These are phyloP conservation scores for Proctacanthus coquilletti DNA, from an alignment of 1,140 invertebrate species.

Conservation along the genomic window DNA sequence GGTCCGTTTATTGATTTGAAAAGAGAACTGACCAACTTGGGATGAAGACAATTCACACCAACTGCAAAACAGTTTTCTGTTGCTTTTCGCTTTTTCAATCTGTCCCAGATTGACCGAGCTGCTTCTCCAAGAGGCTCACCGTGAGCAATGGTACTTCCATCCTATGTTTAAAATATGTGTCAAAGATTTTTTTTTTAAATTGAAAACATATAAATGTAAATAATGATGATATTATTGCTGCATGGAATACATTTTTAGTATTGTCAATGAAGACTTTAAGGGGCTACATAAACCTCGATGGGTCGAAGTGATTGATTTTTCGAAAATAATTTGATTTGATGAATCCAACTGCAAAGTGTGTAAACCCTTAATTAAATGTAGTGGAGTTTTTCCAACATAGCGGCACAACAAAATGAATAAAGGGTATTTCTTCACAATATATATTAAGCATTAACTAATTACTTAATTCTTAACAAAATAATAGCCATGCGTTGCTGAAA, in stretches of 20 bases:
- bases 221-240: not conserved
- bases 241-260: not conserved
- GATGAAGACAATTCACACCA: constrained; percentile 73
- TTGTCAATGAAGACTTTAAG: not conserved
- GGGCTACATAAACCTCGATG: not conserved
- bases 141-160: constrained; percentile 47
- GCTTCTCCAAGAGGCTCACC: constrained; percentile 54
- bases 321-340: not conserved
- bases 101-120: constrained; percentile 25
- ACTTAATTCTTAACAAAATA: too few relatives aligned
- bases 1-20: constrained; percentile 32
- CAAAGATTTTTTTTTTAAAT: not conserved
- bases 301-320: not conserved
- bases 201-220: not conserved
- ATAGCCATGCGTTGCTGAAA: too few relatives aligned
- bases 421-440: too few relatives aligned
- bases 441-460: too few relatives aligned
- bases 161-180: constrained; percentile 28
- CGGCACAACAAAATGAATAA: too few relatives aligned
- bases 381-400: too few relatives aligned
- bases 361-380: too few relatives aligned
- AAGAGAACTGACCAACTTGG: constrained; percentile 38
- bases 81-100: constrained; percentile 41
- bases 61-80: constrained; percentile 57
- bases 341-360: too few relatives aligned